Percentiles rank a stretch among this genome's conserved stretches.
phyloP scores from a whole-genome alignment of 2,797 vertebrate genomes.

The Hozukius guyotensis region DNA sequence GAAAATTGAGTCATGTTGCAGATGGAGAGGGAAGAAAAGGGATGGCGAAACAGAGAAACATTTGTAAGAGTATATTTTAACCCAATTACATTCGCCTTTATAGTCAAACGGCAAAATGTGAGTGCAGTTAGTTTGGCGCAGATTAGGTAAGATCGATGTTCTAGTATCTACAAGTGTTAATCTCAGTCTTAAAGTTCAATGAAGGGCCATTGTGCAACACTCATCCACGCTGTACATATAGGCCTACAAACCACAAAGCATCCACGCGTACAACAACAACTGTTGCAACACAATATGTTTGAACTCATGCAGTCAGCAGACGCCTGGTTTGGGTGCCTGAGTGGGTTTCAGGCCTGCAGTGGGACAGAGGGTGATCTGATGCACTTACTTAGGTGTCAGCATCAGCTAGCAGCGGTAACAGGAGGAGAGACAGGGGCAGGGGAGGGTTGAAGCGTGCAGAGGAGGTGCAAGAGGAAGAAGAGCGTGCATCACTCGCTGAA shows the following conservation, averaged over 20 bases:
- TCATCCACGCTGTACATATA: not conserved
- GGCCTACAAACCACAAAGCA: conserved; percentile 28
- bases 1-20: not conserved
- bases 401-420: not conserved
- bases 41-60: not conserved
- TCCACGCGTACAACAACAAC: not conserved
- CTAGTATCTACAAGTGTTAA: not conserved
- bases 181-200: conserved; percentile 43
- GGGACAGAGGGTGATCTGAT: conserved; percentile 26
- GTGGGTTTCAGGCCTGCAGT: conserved; percentile 11
- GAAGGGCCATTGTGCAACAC: conserved; percentile 54
- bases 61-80: not conserved
- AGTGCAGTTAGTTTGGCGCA: not conserved
- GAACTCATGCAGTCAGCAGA: conserved; percentile 11
- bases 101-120: not conserved
- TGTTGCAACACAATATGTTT: conserved; percentile 44
- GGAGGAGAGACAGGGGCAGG: not conserved
- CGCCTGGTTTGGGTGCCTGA: not conserved
- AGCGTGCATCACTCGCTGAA: conserved; percentile 8
- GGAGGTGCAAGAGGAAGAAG: not conserved
- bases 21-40: not conserved
- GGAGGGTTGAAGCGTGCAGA: not conserved
- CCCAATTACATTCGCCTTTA: not conserved
- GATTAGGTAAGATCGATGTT: not conserved
- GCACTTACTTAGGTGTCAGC: conserved; percentile 15